Base-by-base conservation (phyloP, 2,888 invertebrate species). In the Poecilobothrus nobilitatus region DNA sequence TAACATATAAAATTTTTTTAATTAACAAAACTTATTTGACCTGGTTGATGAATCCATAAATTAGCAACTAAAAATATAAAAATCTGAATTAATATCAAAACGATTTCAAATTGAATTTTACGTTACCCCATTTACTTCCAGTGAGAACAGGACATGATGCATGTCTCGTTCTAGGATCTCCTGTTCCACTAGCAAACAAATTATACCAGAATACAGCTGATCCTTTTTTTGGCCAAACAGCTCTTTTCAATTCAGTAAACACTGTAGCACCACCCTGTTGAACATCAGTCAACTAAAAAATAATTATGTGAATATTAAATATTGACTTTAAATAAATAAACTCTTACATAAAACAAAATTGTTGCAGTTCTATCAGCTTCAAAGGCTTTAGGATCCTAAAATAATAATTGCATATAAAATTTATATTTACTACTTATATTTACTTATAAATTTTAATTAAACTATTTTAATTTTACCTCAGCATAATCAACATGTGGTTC, bases 211-310 rank as follows among this genome's bases (percentile, higher is more conserved):
- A 95, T 2, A 92, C 92, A 10, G 95, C 95, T 8, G 92, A 86
- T 21, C 94, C 91, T 82, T 92, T 92, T 75, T 86, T 86, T 0
- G 97, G 97, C 86, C 90, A 92, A 70, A 97, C 83, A 65, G 92
- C 88, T 66, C 92, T 85, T 10, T 90, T 90, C 27, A 96, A 84
- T 73, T 88, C 87, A 0, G 95, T 94, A 82, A 97, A 97, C 33
- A 96, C 97, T 0, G 97, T 97, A 7, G 94, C 95, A 33, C 97
- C 97, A 1, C 97, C 97, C 79, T 94, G 94, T 63, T 91, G 88
- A 33, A 97, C 96, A 78, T 95, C 94, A 71, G 91, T 92, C 94
- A 97, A 94, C 95, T 95, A 78, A 18, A 62, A 62, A 27, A 27
- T 27, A 4, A 1, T 21, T 62, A 21, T 21, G 9, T 21, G 4